Conservation (phyloP, 2,797 vertebrate genomes). For the Apodemus agrarius region DNA sequence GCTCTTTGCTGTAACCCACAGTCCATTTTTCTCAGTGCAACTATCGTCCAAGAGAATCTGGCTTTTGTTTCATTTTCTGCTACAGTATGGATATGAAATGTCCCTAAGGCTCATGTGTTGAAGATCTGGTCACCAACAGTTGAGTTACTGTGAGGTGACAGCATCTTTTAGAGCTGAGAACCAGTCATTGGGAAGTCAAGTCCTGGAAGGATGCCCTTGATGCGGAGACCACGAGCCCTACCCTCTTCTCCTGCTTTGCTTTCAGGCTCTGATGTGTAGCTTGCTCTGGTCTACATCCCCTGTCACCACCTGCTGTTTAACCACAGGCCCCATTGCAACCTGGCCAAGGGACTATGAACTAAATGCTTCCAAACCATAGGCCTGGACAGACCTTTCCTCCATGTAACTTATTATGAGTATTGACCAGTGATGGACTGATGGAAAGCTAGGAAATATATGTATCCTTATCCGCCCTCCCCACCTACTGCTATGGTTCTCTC, state of each 20-base stretch:
- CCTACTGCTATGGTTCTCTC: neutral
- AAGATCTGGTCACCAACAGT: neutral
- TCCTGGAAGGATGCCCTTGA: too few species aligned
- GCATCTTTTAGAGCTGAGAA: neutral
- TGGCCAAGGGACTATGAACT: neutral
- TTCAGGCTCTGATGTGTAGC: neutral
- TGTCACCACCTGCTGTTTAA: neutral
- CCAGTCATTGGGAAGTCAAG: neutral
- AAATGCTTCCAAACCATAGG: neutral
- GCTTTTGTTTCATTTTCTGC: neutral
- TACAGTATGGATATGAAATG: neutral
- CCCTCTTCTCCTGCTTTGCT: neutral
- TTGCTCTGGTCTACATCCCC: neutral
- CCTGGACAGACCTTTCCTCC: neutral
- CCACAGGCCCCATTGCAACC: neutral
- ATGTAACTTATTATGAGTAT: neutral
- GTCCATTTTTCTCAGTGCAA: neutral
- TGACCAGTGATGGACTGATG: neutral
- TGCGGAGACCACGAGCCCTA: neutral
- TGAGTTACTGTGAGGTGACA: neutral
- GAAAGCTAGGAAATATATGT: neutral
- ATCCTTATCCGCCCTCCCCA: neutral
- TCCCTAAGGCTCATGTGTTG: neutral
- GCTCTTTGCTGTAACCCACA: neutral
- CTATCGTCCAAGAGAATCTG: neutral